Percentiles rank a stretch among this genome's conserved stretches.
These are phyloP conservation scores for Fregetta grallaria DNA, from an alignment of 2,113 vertebrate species.

Conservation along the genomic window DNA sequence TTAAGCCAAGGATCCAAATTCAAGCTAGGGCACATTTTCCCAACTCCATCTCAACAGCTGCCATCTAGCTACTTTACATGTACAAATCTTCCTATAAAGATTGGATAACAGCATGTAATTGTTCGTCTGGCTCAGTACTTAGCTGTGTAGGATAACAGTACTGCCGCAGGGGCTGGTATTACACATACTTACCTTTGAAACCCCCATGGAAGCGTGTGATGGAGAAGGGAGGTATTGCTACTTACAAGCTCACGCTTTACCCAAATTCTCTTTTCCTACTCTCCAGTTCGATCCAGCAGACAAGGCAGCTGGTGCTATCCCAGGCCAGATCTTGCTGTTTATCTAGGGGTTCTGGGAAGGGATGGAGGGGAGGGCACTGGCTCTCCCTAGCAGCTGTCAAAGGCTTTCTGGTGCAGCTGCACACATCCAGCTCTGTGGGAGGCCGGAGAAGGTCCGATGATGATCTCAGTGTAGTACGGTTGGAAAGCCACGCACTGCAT, in stretches of 20 bases:
- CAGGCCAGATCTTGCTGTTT: not conserved
- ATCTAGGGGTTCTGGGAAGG: not conserved
- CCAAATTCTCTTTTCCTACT: not conserved
- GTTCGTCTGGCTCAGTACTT: not conserved
- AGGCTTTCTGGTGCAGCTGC: not conserved
- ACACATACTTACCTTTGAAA: not conserved
- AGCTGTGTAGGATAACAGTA: not conserved
- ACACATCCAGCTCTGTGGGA: not conserved
- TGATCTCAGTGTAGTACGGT: not conserved
- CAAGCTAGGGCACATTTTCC: not conserved
- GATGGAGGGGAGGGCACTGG: not conserved
- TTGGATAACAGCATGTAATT: not conserved
- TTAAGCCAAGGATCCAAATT: not conserved
- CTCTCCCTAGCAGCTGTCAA: not conserved
- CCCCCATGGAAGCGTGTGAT: rapidly evolving
- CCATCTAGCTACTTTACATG: not conserved
- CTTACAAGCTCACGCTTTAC: not conserved
- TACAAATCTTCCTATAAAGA: not conserved
- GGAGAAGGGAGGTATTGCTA: not conserved
- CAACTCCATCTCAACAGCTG: not conserved
- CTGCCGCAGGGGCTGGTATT: rapidly evolving
- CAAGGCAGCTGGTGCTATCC: not conserved
- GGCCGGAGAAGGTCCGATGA: not conserved
- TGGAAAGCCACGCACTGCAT: not conserved
- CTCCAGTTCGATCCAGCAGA: not conserved